Base-by-base conservation (phyloP, 2,113 vertebrate genomes). In the Regulus satrapa region DNA sequence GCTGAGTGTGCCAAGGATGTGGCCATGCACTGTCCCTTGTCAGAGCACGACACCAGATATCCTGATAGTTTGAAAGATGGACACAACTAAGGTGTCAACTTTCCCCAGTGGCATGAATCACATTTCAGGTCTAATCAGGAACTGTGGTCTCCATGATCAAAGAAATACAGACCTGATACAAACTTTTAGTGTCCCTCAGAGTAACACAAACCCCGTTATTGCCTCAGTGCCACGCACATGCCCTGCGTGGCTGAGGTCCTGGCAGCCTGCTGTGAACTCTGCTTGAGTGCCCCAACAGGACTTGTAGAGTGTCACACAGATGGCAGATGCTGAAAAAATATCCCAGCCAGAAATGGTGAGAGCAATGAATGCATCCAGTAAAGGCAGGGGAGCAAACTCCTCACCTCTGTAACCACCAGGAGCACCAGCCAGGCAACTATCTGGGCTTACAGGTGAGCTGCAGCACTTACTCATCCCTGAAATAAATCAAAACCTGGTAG, bases 141-240 rank as follows among this genome's bases (percentile, higher is more conserved):
- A 26, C 75, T 5, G 25, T 20, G 34, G 62, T 18, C 68, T 71
- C 77, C 0, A 1, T 14, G 52, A 85, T 34, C 88, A 72, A 92
- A 92, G 64, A 86, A 80, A 43, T 18, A 64, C 51, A 75, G 77
- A 54, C 19, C 64, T 12, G 25, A 18, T 8, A 38, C 9, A 63
- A 89, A 72, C 52, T 45, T 54, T 8, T 3, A 18, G 56, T 38
- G 18, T 52, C 74, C 58, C 2, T 23, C 51, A 31, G 18, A 63
- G 43, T 55, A 58, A 80, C 2, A 16, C 14, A 81, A 66, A 28
- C 15, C 51, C 51, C 14, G 15, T 10, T 24, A 9, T 2, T 17
- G 58, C 72, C 52, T 14, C 2, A 2, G 17, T 1, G 1, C 55
- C 10, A 0, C 0, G 1, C 24, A 24, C 43, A n/a, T 26, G 49